Conservation (phyloP, 2,797 vertebrate genomes). For the Malacoctenus gilli region DNA sequence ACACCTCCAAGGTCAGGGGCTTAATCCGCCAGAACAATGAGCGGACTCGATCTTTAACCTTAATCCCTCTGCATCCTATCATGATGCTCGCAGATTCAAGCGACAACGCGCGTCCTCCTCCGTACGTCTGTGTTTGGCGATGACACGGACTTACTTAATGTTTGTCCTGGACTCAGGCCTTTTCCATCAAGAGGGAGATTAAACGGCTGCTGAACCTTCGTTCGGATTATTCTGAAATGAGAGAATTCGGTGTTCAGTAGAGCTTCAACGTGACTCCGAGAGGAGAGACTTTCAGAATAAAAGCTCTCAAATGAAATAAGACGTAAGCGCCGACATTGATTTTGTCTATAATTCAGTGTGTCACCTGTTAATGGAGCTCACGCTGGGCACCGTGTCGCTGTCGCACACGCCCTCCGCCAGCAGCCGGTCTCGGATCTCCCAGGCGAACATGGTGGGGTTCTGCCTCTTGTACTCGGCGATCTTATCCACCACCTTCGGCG, state of each 20-base stretch:
- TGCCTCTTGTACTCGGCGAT: slow-evolving; percentile 93
- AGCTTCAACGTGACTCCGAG: too few relatives aligned
- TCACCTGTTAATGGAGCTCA: slow-evolving; percentile 94
- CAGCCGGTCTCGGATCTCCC: slow-evolving; percentile 92
- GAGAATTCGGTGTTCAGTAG: too few relatives aligned
- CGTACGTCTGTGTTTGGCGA: slow-evolving; percentile 12
- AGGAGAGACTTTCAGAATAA: too few relatives aligned
- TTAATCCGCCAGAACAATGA: slow-evolving; percentile 48
- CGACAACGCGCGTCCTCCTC: not conserved
- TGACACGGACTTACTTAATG: slow-evolving; percentile 83
- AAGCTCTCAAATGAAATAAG: too few relatives aligned
- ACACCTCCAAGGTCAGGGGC: slow-evolving; percentile 12
- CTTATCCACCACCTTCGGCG: slow-evolving; percentile 93
- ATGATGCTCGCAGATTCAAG: slow-evolving; percentile 9
- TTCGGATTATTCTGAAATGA: slow-evolving; percentile 88
- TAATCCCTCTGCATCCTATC: slow-evolving; percentile 34
- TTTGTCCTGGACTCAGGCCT: slow-evolving; percentile 88
- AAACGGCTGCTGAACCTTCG: slow-evolving; percentile 93
- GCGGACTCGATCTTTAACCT: slow-evolving; percentile 43
- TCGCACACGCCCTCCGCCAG: slow-evolving; percentile 90
- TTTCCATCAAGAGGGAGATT: slow-evolving; percentile 91
- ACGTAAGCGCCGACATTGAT: too few relatives aligned
- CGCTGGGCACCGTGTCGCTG: slow-evolving; percentile 90
- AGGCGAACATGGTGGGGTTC: slow-evolving; percentile 94
- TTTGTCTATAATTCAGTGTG: slow-evolving; percentile 32